Evolutionary conservation across 2,797 vertebrate species (phyloP), one percentile per base, ranked within the genome.

Genomic region (Danio tinwini): DNA sequence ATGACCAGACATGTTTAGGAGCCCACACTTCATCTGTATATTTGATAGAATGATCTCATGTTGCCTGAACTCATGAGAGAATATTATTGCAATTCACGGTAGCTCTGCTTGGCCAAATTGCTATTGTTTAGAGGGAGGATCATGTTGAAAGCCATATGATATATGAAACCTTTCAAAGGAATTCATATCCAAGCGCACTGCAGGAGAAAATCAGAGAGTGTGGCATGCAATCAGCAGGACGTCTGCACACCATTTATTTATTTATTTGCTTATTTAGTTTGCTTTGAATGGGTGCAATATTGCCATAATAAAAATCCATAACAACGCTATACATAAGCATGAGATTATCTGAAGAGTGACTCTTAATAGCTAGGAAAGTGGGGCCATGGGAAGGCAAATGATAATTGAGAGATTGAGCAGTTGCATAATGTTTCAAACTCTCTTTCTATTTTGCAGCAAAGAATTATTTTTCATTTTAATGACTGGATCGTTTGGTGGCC

Each of bases 311-410:
- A 10, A 50, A 44, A 59, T 71, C 12, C 12, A 58, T 49, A 68
- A 45, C 14, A 78, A 44, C 21, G 2, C 12, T 78, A 19, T 71
- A 42, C 4, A 37, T 75, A 68, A 50, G 16, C 45, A 62, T 37
- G 62, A 5, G 17, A 2, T 75, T 64, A 39, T 19, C 19, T 59
- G 40, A 14, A 45, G 3, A 52, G 7, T 64, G 44, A 49, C 21
- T 49, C 0, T 69, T 19, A 74, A 81, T 71, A 10, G 62, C 42
- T 77, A 44, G 63, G 44, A 63, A 82, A 74, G 40, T 58, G 21
- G 29, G 19, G 11, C 62, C 53, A 7, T 62, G 45, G 11, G 47
- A 56, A 61, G n/a, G 45, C 13, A 21, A 44, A 29, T 29, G 63
- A 70, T 74, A 63, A 47, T 59, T 62, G 53, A 64, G 53, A 56